Conservation (phyloP, 2,113 vertebrate species). For the Alectura lathami region DNA sequence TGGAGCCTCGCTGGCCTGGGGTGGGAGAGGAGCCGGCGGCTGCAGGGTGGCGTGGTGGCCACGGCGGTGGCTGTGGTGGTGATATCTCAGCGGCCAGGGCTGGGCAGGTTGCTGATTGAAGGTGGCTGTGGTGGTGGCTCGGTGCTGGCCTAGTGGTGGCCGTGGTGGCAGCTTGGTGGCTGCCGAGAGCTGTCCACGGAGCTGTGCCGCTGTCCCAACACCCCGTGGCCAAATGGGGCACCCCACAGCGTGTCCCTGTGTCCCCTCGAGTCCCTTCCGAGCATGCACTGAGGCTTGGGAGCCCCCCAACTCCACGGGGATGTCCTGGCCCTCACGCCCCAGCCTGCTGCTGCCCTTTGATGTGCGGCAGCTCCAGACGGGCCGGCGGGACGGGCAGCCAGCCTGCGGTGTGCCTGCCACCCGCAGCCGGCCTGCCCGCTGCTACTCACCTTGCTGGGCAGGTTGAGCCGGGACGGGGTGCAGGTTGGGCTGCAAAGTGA, state of each 20-base stretch:
- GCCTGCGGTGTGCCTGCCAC: neutral
- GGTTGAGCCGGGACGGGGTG: neutral
- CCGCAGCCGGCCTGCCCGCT: neutral
- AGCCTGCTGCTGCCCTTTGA: neutral
- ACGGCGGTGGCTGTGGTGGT: neutral
- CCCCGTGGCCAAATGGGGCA: accelerated
- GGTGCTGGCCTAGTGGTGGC: neutral
- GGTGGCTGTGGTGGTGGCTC: neutral
- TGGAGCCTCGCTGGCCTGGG: neutral
- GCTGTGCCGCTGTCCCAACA: neutral
- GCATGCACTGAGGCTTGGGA: accelerated
- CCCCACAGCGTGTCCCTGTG: accelerated
- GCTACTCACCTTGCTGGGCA: neutral
- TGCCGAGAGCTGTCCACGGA: neutral
- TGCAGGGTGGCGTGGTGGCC: neutral
- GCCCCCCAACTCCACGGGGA: neutral
- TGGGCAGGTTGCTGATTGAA: too few species aligned
- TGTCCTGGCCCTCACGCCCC: neutral
- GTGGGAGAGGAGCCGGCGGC: neutral
- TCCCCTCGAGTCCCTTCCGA: too few species aligned
- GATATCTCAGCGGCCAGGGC: too few species aligned
- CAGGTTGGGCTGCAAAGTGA: neutral
- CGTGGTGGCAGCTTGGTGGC: too few species aligned
- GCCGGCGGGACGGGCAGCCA: neutral
- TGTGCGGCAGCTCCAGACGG: neutral